Evolutionary conservation across 2,113 vertebrate species (phyloP), one percentile per base, ranked within the genome.

Genomic region (Phainopepla nitens): DNA sequence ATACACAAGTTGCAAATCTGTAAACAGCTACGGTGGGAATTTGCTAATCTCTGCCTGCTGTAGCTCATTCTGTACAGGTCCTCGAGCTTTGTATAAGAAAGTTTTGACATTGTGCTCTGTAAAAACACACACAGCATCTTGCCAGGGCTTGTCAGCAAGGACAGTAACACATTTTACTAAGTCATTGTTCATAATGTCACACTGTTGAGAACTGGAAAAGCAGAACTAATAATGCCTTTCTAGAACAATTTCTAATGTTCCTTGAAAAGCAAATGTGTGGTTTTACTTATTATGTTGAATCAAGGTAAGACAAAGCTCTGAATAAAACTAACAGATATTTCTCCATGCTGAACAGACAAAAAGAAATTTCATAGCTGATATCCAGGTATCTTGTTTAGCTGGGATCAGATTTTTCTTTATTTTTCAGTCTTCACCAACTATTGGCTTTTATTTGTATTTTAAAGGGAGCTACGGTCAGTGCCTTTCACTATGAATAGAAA

Each of bases 191-290:
- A 66, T 80, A 96, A 91, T 81, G 50, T 75, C 89, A 92, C 42
- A 84, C 36, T 69, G 35, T 79, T 87, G 80, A 94, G 80, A 97
- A 84, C 11, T 76, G 92, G 77, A 96, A 96, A 97, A 95, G 80
- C 71, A 96, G 93, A 97, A 96, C 82, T 83, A 97, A 97, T 86
- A 81, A 90, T 80, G 64, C 41, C 69, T 97, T 95, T 86, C 53
- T 62, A 68, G 64, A 36, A 47, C 24, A 91, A 89, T 86, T 72
- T 82, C 80, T 92, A 77, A 84, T 78, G 51, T 56, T 87, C 36
- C 31, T 81, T 47, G 33, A 89, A 94, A 97, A 95, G 16, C 16
- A 91, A 95, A 82, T 45, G 39, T 19, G 3, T 53, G 8, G 11
- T 36, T 95, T 92, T 53, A 33, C 15, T 76, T 56, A 33, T 20